Conservation (phyloP, 2,888 invertebrate species). For the Cosmia pyralina region DNA sequence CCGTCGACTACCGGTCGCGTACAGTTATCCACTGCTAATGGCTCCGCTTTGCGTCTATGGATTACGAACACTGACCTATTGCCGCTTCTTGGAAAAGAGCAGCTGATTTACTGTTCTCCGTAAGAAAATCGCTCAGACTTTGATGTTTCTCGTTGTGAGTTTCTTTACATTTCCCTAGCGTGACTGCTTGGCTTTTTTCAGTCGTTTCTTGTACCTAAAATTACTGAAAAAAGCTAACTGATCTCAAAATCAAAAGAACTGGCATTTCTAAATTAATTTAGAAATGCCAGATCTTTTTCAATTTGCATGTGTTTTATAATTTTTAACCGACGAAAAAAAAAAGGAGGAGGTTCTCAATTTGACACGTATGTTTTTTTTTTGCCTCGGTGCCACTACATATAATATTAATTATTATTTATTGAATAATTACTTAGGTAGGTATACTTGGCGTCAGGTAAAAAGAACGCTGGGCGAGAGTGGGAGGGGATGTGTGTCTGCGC, state of each 20-base stretch:
- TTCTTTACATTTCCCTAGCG: conserved; percentile 18
- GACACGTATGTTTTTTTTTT: no score
- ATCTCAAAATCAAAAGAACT: no score
- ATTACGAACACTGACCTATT: conserved; percentile 82
- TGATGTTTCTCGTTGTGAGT: conserved; percentile 13
- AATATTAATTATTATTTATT: no score
- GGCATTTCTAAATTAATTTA: no score
- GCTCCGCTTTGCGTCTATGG: conserved; percentile 72
- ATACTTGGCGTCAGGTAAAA: no score
- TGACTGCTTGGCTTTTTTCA: not conserved
- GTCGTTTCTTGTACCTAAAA: not conserved
- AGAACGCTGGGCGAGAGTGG: no score
- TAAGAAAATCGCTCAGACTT: conserved; percentile 49
- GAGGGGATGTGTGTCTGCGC: no score
- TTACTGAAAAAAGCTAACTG: no score
- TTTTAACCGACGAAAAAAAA: no score
- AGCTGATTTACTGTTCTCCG: conserved; percentile 62
- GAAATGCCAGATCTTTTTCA: not conserved
- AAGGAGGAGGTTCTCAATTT: no score
- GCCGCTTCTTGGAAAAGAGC: conserved; percentile 71
- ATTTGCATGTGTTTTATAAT: not conserved
- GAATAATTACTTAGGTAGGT: no score
- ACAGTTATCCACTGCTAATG: conserved; percentile 81
- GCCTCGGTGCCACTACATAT: no score
- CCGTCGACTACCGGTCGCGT: conserved; percentile 72